A percentile compares a stretch with the other conserved stretches of the same genome.
Conservation (phyloP, 2,888 invertebrate genomes). For the Patella ulyssiponensis region DNA sequence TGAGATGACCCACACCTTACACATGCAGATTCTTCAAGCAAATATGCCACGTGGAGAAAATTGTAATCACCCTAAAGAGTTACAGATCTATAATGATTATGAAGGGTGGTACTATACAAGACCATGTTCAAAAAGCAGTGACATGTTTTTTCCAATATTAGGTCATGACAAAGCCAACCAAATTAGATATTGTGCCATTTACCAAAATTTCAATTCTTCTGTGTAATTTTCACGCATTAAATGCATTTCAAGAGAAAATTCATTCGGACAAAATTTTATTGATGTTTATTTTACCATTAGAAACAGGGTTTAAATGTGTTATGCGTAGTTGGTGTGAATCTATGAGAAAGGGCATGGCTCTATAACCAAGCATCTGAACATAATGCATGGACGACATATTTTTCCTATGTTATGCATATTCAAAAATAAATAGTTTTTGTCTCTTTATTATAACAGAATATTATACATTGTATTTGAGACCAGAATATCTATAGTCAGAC, state of each 20-base stretch:
- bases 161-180: neutral
- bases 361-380: too few relatives aligned
- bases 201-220: neutral
- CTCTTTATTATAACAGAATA: too few relatives aligned
- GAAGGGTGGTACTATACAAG: neutral
- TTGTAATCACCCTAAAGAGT: neutral
- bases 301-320: slow-evolving; percentile 4
- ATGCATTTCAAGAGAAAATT: too few relatives aligned
- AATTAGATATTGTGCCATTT: neutral
- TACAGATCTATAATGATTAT: neutral
- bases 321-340: neutral
- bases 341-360: neutral
- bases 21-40: neutral
- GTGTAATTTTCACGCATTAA: too few relatives aligned
- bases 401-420: too few relatives aligned
- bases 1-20: neutral
- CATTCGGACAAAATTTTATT: too few relatives aligned
- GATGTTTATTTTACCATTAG: neutral
- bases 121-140: neutral
- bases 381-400: too few relatives aligned
- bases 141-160: neutral
- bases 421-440: too few relatives aligned
- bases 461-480: too few relatives aligned
- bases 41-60: neutral
- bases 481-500: too few relatives aligned